Evolutionary conservation across 64 coral and sea anemone species (phyloP), one percentile per base, ranked within the genome.

Genomic region (Montipora capricornis): DNA sequence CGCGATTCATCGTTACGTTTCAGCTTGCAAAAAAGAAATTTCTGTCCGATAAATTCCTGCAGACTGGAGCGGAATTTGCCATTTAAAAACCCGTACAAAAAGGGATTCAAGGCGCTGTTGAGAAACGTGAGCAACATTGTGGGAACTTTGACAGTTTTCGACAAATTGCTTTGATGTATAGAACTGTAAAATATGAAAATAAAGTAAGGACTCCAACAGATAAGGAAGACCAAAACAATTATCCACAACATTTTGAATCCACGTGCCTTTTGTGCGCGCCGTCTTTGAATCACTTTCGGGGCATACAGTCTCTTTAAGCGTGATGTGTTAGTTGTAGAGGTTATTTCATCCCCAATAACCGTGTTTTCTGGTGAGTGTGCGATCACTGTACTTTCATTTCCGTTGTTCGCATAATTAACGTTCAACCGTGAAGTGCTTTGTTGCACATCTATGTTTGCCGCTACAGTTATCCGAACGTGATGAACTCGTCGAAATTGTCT

Each of bases 201-300:
- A 82, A 97, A 97, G 46, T 97, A 93, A 37, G 96, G 96, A 52
- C 91, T 94, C 96, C 96, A 97, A 52, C 96, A 97, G 12, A 97
- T 80, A 29, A 97, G 84, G 53, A 97, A 97, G 0, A 95, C 96
- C 8, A 90, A 70, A 0, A 97, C 93, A 73, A 97, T 97, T 2
- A 97, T 73, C 68, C 94, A 87, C 4, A 97, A 44, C 93, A 95
- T 97, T 79, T 97, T 97, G 66, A 97, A 94, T 14, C 92, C 92
- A 4, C 92, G 75, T 17, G 49, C 84, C 64, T 84, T 90, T 73
- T 89, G 84, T 24, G 71, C 71, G 44, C 71, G 93, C 50, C 80
- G 89, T 73, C 1, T 67, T 79, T n/a, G 68, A 50, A 49, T 66
- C 19, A 4, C 24, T 50, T 17, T 85, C 71, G 75, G 57, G 4